Conservation (phyloP, 2,113 vertebrate species). For the Larimichthys polyactis region DNA sequence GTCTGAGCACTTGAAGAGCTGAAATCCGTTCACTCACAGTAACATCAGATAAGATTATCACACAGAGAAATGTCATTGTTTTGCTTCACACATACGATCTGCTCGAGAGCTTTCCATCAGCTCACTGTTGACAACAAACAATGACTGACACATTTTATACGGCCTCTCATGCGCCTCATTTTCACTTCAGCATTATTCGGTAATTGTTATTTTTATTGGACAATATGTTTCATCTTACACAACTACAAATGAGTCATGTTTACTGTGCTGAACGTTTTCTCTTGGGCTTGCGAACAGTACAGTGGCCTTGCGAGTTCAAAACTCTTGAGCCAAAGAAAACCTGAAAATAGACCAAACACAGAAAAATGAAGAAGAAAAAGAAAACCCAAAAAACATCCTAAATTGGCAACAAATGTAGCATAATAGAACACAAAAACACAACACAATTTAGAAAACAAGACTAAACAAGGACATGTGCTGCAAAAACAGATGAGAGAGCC, state of each 20-base stretch:
- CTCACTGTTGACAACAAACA: slow-evolving; percentile 27
- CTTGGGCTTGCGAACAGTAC: not conserved
- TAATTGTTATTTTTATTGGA: not conserved
- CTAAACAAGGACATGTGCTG: not conserved
- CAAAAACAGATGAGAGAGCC: not conserved
- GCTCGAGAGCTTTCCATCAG: not conserved
- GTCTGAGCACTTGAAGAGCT: slow-evolving; percentile 40
- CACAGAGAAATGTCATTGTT: slow-evolving; percentile 12
- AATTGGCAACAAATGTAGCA: not conserved
- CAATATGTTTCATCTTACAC: slow-evolving; percentile 3
- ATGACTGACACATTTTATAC: slow-evolving; percentile 1
- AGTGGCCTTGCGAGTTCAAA: not conserved
- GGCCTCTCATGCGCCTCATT: not conserved
- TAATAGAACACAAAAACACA: no score
- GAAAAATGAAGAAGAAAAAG: not conserved
- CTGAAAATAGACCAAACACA: not conserved
- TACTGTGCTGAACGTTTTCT: not conserved
- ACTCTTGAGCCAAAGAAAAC: not conserved
- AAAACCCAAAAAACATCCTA: no score
- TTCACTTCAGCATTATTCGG: not conserved
- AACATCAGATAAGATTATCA: slow-evolving; percentile 36
- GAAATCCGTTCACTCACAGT: slow-evolving; percentile 37
- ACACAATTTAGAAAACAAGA: not conserved
- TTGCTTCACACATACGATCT: slow-evolving; percentile 14
- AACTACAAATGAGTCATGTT: not conserved